Evolutionary conservation across 1,140 invertebrate species (phyloP), one percentile per base, ranked within the genome.

Genomic region (Aricia agestis): DNA sequence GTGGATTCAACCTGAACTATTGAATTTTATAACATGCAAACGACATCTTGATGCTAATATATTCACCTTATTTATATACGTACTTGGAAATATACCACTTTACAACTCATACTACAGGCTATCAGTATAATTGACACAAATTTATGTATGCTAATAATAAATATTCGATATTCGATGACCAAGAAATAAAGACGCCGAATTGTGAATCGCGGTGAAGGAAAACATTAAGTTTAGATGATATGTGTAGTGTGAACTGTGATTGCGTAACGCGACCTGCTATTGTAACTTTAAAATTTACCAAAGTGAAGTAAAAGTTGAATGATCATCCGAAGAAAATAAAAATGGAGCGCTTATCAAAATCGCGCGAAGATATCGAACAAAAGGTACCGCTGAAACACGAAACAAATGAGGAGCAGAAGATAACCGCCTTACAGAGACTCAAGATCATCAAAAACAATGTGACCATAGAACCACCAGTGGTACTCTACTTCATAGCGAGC

Each of bases 391-490:
- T 63, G 1, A 72, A 73, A 36, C 78, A 84, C 71, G 41, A 70
- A 36, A 82, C 80, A 74, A 78, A 72, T 66, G 74, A 76, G 69
- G 61, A 84, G n/a, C 70, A 80, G 69, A 71, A 82, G 19, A 80
- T 85, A 82, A 80, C 69, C 10, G 75, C 81, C 68, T 69, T 77
- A n/a, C 82, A 83, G 45, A 91, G 89, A 81, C 59, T 89, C n/a
- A 82, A 80, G 79, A 84, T 79, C 74, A 67, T 86, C 10, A 88
- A 80, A 76, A 76, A 79, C 17, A 91, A 89, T 74, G 81, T 90
- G 59, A 87, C 87, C 17, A 86, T 91, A 45, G 87, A 91, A 78
- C 89, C 89, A 1, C 82, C 84, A 7, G 42, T 89, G 59, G 83
- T 81, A 7, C 75, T 88, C 6, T 91, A 85, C 70, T 82, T 91